Conservation (phyloP, 2,113 vertebrate species). For the Zapus hudsonius region DNA sequence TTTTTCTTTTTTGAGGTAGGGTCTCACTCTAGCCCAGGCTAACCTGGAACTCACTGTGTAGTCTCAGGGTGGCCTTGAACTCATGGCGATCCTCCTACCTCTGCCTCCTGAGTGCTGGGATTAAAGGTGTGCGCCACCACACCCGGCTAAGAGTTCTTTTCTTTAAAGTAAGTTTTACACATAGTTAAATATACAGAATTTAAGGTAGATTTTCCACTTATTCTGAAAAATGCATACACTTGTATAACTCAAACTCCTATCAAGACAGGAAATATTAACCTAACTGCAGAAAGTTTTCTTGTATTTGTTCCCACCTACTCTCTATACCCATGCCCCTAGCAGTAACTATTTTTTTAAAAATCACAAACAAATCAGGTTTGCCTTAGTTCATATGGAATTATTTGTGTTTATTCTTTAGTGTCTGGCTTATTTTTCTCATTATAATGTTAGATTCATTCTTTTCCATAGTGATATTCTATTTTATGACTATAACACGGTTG, state of each 20-base stretch:
- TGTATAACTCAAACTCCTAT: background rate
- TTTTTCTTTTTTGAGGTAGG: no score
- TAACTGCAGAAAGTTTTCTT: background rate
- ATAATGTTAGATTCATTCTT: background rate
- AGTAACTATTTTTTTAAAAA: background rate
- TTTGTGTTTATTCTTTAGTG: background rate
- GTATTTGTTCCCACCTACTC: background rate
- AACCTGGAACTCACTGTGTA: no score
- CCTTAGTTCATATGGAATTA: constrained; percentile 14
- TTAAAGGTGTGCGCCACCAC: no score
- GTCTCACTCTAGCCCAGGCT: no score
- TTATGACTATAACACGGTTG: background rate
- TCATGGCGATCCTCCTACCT: no score
- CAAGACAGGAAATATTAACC: background rate
- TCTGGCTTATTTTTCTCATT: background rate
- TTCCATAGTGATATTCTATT: background rate
- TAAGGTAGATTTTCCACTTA: background rate
- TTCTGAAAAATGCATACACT: background rate
- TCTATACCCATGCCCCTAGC: background rate
- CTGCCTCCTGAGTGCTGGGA: no score
- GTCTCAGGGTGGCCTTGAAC: no score
- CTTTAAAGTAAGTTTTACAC: background rate
- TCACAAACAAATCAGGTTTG: background rate
- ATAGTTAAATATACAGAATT: background rate
- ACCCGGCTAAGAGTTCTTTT: constrained; percentile 9